A percentile compares a stretch with the other conserved stretches of the same genome.
Evolutionary conservation across 2,888 invertebrate species (phyloP).

Genomic region (Villa cingulata): DNA sequence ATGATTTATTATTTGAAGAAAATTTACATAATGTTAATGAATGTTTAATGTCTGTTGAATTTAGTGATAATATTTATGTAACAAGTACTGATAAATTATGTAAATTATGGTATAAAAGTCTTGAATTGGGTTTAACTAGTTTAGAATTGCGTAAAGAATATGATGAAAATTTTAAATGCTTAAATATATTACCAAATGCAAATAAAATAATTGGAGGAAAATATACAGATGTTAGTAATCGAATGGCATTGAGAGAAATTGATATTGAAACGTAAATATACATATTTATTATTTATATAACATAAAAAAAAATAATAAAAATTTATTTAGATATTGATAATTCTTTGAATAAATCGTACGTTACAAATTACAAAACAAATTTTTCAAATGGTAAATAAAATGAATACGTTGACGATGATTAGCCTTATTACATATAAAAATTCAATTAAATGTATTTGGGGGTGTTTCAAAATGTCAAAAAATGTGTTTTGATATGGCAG

Average conservation of each 20-base stretch:
- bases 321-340: too few relatives aligned
- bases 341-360: too few relatives aligned
- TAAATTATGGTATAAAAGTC: constrained; percentile 27
- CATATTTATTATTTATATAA: too few relatives aligned
- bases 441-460: too few relatives aligned
- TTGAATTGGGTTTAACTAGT: constrained; percentile 26
- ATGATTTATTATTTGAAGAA: constrained; percentile 21
- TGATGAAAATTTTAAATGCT: constrained; percentile 23
- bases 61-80: constrained; percentile 20
- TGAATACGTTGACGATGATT: too few relatives aligned
- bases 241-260: constrained; percentile 25
- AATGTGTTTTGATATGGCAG: too few relatives aligned
- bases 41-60: constrained; percentile 28
- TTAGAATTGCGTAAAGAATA: constrained; percentile 23
- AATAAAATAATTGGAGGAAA: constrained; percentile 27
- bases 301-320: too few relatives aligned
- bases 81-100: constrained; percentile 25
- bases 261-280: constrained; percentile 29
- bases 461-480: too few relatives aligned
- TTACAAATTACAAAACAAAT: too few relatives aligned
- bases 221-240: constrained; percentile 20
- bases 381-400: too few relatives aligned
- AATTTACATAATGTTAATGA: constrained; percentile 25
- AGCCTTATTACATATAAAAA: too few relatives aligned
- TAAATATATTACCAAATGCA: constrained; percentile 22